Evolutionary conservation across 2,888 invertebrate genomes (phyloP).

Genomic region (Diloba caeruleocephala): DNA sequence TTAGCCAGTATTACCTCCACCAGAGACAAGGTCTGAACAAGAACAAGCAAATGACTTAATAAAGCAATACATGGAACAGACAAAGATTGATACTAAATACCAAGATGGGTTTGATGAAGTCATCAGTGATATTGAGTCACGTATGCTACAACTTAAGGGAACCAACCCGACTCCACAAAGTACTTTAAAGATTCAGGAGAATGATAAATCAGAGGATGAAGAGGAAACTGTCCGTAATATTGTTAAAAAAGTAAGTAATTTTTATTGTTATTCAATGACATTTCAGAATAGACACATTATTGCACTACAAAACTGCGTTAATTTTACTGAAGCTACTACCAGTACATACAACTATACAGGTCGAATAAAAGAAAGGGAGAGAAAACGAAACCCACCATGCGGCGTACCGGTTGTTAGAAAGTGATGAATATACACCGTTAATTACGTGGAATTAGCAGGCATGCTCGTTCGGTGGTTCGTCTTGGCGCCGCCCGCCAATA

Average conservation of each 20-base stretch:
- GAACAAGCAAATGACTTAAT: constrained; percentile 93
- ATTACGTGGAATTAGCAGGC: no score
- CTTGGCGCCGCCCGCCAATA: no score
- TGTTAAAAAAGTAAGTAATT: constrained; percentile 73
- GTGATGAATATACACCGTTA: no score
- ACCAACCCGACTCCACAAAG: constrained; percentile 21
- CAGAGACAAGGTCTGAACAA: constrained; percentile 91
- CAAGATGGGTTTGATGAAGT: constrained; percentile 76
- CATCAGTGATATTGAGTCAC: constrained; percentile 72
- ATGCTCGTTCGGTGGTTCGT: no score
- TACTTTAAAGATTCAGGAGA: constrained; percentile 22
- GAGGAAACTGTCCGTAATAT: constrained; percentile 74
- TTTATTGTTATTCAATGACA: no score
- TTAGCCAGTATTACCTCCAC: constrained; percentile 79
- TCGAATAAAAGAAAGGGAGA: no score
- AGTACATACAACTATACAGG: no score
- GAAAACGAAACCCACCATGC: no score
- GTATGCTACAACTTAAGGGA: constrained; percentile 74
- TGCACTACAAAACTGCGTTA: no score
- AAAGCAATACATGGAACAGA: constrained; percentile 88
- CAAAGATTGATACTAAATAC: constrained; percentile 81
- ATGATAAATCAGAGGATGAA: constrained; percentile 72
- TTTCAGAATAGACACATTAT: no score
- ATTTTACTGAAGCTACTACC: no score
- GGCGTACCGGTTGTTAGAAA: no score